A percentile compares a stretch with the other conserved stretches of the same genome.
Evolutionary conservation across 2,888 invertebrate species (phyloP).

Genomic region (Spodoptera picta): DNA sequence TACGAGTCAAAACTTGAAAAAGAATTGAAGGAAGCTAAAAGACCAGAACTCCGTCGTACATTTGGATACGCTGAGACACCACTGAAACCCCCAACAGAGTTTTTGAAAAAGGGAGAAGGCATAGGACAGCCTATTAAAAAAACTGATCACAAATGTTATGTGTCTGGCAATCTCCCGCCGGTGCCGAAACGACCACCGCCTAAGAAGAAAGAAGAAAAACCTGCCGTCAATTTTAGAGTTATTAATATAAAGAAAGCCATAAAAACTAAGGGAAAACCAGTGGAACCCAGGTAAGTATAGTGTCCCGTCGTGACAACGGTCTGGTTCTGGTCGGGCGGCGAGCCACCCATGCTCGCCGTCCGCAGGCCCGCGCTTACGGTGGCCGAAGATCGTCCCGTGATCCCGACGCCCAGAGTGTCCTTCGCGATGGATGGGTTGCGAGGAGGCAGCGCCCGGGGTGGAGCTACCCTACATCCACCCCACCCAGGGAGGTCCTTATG

Average conservation of each 20-base stretch:
- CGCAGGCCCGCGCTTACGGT: too few relatives aligned
- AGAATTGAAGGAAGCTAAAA: constrained; percentile 80
- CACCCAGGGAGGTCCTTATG: constrained; percentile 37
- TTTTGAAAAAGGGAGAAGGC: constrained; percentile 90
- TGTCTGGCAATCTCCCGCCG: constrained; percentile 80
- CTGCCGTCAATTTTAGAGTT: constrained; percentile 86
- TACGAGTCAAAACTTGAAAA: constrained; percentile 86
- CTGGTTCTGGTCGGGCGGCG: too few relatives aligned
- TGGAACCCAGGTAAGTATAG: constrained; percentile 80
- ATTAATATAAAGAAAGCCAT: constrained; percentile 90
- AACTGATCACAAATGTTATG: constrained; percentile 76
- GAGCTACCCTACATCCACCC: constrained; percentile 65
- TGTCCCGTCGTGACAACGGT: too few relatives aligned
- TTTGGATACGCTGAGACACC: constrained; percentile 91
- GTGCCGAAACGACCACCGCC: constrained; percentile 80
- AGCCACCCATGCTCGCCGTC: too few relatives aligned
- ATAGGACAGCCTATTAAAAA: constrained; percentile 78
- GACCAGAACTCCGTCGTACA: constrained; percentile 85
- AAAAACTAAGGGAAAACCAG: constrained; percentile 86
- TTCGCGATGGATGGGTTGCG: too few relatives aligned
- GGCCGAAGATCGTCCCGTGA: too few relatives aligned
- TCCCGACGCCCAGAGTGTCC: too few relatives aligned
- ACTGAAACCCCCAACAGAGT: constrained; percentile 88
- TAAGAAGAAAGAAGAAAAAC: constrained; percentile 70
- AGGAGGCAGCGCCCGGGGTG: constrained; percentile 39